phyloP scores from a whole-genome alignment of 2,888 invertebrate species.

The Ametastegia equiseti region DNA sequence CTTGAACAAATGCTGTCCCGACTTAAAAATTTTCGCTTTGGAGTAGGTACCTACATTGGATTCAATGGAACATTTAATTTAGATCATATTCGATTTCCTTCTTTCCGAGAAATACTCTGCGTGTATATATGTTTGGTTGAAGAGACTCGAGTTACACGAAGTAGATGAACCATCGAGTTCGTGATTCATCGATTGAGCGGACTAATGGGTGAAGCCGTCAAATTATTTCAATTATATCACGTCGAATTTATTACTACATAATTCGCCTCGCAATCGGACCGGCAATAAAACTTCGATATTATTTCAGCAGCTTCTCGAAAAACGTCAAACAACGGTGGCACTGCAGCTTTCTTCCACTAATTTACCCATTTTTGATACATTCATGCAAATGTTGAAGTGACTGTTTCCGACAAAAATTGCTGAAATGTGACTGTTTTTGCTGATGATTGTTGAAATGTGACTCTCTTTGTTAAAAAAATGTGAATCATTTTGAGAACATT shows the following conservation, averaged over 20 bases:
- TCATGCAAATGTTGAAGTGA: too few relatives aligned
- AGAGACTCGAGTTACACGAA: neutral
- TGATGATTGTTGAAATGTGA: too few relatives aligned
- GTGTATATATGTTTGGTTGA: neutral
- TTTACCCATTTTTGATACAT: too few relatives aligned
- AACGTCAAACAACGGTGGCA: too few relatives aligned
- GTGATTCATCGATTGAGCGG: slow-evolving; percentile 2
- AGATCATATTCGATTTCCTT: slow-evolving; percentile 14
- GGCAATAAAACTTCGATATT: neutral
- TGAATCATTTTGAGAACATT: too few relatives aligned
- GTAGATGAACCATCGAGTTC: neutral
- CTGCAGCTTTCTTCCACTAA: too few relatives aligned
- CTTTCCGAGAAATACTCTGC: neutral
- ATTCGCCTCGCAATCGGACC: neutral
- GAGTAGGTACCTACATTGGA: neutral
- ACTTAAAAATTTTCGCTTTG: neutral
- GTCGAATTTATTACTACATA: slow-evolving; percentile 2
- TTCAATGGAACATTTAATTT: slow-evolving; percentile 29
- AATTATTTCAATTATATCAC: slow-evolving; percentile 3
- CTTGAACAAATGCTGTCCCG: slow-evolving; percentile 52
- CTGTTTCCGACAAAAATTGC: too few relatives aligned
- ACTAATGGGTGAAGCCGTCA: slow-evolving; percentile 11
- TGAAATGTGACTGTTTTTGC: too few relatives aligned
- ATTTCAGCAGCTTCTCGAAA: neutral
- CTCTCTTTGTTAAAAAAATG: too few relatives aligned